These are phyloP conservation scores for Solen grandis DNA, from an alignment of 1,140 invertebrate species.

Conservation along the genomic window DNA sequence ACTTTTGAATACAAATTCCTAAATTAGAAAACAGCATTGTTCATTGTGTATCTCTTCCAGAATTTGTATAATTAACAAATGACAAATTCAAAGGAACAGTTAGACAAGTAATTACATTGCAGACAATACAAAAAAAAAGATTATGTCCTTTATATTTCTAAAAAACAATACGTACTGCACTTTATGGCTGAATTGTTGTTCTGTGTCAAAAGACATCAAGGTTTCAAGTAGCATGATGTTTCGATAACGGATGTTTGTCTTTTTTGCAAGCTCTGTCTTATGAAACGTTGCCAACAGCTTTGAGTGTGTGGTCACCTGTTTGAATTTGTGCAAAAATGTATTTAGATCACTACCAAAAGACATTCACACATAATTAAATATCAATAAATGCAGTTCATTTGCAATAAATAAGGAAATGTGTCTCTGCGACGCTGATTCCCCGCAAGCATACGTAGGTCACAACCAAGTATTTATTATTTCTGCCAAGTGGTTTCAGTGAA, in stretches of 20 bases:
- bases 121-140: background rate
- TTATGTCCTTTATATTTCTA: background rate
- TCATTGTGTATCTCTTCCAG: background rate
- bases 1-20: background rate
- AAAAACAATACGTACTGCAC: background rate
- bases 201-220: background rate
- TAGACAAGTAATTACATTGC: background rate
- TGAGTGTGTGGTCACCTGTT: constrained; percentile 17
- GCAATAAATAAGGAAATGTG: too few relatives aligned
- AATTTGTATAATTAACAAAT: constrained; percentile 15
- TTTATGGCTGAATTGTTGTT: too few relatives aligned
- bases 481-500: too few relatives aligned
- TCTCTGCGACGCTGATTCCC: too few relatives aligned
- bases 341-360: too few relatives aligned
- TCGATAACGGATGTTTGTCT: too few relatives aligned
- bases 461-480: too few relatives aligned
- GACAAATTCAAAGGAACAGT: background rate
- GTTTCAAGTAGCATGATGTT: too few relatives aligned
- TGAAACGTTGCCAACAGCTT: background rate
- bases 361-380: too few relatives aligned
- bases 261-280: background rate
- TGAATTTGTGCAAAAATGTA: too few relatives aligned
- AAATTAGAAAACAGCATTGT: background rate
- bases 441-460: too few relatives aligned
- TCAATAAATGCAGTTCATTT: too few relatives aligned